Evolutionary conservation across 2,888 invertebrate species (phyloP), one percentile per base, ranked within the genome.

Genomic region (Brachypterus glaber): DNA sequence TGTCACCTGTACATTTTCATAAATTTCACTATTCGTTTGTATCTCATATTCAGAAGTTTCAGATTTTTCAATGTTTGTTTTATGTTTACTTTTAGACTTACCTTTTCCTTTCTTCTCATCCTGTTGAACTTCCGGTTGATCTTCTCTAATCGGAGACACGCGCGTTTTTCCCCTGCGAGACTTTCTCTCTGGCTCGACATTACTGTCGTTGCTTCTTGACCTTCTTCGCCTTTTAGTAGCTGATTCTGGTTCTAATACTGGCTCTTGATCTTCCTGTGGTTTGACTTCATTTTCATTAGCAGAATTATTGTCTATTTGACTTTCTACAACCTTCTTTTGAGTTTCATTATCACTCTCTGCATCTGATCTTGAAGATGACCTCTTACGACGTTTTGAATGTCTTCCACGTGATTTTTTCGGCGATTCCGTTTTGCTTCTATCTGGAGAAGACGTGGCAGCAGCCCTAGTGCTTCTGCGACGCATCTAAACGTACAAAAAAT

Each of bases 391-490:
- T 47, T 67, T 61, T 7, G 70, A 63, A 11, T 63, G 62, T 12
- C 67, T 65, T 30, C 69, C 66, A n/a, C 67, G 58, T 8, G 66
- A 65, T 21, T 62, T 55, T 34, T 56, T 50, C 17, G 54, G 43
- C 24, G 60, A 53, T 39, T 57, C 59, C 8, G 53, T 39, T 47
- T 64, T 61, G 43, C 74, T 73, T 56, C 76, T 76, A 45, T 82
- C 80, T 27, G 79, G 77, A 31, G 80, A 74, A 54, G 73, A 62
- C 59, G 79, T 79, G 4, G 74, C 63, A 61, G 81, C 79, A 59
- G 80, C 80, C 59, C 71, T 71, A 60, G 72, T 79, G 67, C 74
- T 83, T 67, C 82, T 82, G 51, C 83, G 80, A 62, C 83, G 78
- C 84, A 84, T 84, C 47, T 54, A 30, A 33, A n/a, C n/a, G n/a